Evolutionary conservation across 35 echinoderm and acorn worm species (phyloP).

Genomic region (Heliocidaris tuberculata): DNA sequence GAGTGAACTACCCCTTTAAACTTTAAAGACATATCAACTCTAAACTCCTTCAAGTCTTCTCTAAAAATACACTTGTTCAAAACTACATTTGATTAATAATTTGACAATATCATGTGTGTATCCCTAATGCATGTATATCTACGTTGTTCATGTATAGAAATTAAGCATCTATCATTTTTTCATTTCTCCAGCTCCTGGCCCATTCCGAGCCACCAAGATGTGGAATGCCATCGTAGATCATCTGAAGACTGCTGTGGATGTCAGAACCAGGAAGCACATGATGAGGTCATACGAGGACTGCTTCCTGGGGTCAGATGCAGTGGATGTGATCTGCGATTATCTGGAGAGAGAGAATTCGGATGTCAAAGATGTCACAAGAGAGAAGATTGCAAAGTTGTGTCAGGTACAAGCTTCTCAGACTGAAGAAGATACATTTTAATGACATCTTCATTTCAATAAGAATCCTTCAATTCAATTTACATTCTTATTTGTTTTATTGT

Average conservation of each 20-base stretch:
- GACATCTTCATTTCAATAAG: slow-evolving; percentile 9
- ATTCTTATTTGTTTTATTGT: background rate
- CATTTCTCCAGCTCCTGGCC: slow-evolving; percentile 48
- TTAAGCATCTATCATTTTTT: too few relatives aligned
- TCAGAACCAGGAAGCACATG: slow-evolving; percentile 68
- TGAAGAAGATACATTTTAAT: background rate
- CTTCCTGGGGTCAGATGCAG: slow-evolving; percentile 88
- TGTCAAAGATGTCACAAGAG: slow-evolving; percentile 69
- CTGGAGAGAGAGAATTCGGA: slow-evolving; percentile 60
- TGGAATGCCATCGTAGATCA: slow-evolving; percentile 93
- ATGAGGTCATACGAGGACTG: slow-evolving; percentile 84
- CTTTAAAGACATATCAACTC: too few relatives aligned
- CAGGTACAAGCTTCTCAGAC: slow-evolving; percentile 55
- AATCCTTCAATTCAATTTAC: too few relatives aligned
- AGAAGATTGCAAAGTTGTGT: slow-evolving; percentile 84
- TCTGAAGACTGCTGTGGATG: slow-evolving; percentile 74
- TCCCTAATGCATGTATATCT: too few relatives aligned
- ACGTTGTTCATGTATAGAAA: too few relatives aligned
- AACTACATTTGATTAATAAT: too few relatives aligned
- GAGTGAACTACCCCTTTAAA: too few relatives aligned
- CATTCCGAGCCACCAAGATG: slow-evolving; percentile 79
- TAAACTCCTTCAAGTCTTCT: too few relatives aligned
- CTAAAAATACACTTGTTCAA: too few relatives aligned
- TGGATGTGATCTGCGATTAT: slow-evolving; percentile 73
- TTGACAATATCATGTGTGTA: too few relatives aligned